A percentile compares a stretch with the other conserved stretches of the same genome.
These are phyloP conservation scores for Cydia amplana DNA, from an alignment of 1,140 invertebrate species.

Conservation along the genomic window DNA sequence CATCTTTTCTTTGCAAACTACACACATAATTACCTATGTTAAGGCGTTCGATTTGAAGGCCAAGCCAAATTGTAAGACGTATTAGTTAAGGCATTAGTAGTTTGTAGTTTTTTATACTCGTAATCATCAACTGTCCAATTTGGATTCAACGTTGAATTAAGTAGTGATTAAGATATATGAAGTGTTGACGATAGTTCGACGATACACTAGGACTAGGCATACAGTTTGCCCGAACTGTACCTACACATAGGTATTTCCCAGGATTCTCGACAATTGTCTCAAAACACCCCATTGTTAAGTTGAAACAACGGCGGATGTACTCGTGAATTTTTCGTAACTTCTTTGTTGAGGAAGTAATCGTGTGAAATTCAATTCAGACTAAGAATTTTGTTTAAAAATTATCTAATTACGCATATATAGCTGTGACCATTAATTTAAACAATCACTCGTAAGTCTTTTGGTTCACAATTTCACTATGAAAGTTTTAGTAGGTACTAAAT, in stretches of 20 bases:
- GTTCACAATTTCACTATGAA: slow-evolving; percentile 28
- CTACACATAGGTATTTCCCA: slow-evolving; percentile 41
- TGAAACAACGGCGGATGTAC: slow-evolving; percentile 54
- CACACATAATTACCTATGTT: not conserved
- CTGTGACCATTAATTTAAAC: slow-evolving; percentile 11
- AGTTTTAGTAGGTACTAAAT: not conserved
- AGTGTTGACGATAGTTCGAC: slow-evolving; percentile 34
- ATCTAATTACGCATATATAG: slow-evolving; percentile 20
- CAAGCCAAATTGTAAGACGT: not conserved
- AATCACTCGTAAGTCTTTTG: slow-evolving; percentile 19
- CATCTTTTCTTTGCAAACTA: not conserved
- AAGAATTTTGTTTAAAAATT: slow-evolving; percentile 43
- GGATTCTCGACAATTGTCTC: slow-evolving; percentile 46
- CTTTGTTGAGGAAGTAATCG: slow-evolving; percentile 75
- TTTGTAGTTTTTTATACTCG: no score
- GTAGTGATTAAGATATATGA: no score
- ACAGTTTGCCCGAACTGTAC: slow-evolving; percentile 37
- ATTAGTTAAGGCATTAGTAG: slow-evolving; percentile 20
- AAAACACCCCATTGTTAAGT: slow-evolving; percentile 50
- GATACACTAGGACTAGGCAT: no score
- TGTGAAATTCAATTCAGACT: slow-evolving; percentile 56
- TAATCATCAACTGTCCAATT: no score
- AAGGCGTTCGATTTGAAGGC: not conserved
- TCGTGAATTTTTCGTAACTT: slow-evolving; percentile 70
- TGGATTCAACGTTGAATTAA: no score